Conservation (phyloP, 2,113 vertebrate genomes). For the Oryzias woworae region DNA sequence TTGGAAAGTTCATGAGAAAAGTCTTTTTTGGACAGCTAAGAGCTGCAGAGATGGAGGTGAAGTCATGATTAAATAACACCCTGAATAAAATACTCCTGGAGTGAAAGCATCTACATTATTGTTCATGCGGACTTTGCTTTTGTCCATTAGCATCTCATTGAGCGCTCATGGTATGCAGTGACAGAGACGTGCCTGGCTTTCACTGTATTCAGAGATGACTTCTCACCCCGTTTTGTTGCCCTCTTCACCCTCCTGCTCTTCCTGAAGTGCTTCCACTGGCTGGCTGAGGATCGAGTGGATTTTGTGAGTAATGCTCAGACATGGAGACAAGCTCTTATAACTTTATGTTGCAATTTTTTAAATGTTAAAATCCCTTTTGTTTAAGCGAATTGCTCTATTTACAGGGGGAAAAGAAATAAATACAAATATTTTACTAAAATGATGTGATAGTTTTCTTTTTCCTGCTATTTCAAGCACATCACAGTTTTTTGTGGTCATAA, state of each 20-base stretch:
- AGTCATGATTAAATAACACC: neutral
- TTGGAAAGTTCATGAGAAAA: conserved; percentile 95
- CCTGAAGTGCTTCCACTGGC: conserved; percentile 98
- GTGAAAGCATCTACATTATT: neutral
- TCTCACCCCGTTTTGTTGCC: conserved; percentile 95
- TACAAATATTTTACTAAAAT: no score
- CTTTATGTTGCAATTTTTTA: no score
- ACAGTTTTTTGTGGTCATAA: neutral
- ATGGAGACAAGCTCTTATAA: neutral
- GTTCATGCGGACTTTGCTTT: neutral
- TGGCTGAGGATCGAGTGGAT: conserved; percentile 95
- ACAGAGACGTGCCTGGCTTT: conserved; percentile 97
- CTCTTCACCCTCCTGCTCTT: conserved; percentile 97
- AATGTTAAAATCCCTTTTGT: no score
- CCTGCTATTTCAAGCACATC: neutral
- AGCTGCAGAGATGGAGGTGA: conserved; percentile 95
- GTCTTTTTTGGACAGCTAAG: conserved; percentile 93
- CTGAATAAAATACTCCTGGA: neutral
- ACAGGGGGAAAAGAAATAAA: no score
- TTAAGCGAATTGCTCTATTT: no score
- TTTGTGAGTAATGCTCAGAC: conserved; percentile 83
- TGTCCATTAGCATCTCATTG: conserved; percentile 86
- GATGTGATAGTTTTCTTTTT: no score
- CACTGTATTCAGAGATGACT: conserved; percentile 97
- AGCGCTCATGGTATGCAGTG: conserved; percentile 97